These are phyloP conservation scores for Zapus hudsonius DNA, from an alignment of 2,113 vertebrate species.

Conservation along the genomic window DNA sequence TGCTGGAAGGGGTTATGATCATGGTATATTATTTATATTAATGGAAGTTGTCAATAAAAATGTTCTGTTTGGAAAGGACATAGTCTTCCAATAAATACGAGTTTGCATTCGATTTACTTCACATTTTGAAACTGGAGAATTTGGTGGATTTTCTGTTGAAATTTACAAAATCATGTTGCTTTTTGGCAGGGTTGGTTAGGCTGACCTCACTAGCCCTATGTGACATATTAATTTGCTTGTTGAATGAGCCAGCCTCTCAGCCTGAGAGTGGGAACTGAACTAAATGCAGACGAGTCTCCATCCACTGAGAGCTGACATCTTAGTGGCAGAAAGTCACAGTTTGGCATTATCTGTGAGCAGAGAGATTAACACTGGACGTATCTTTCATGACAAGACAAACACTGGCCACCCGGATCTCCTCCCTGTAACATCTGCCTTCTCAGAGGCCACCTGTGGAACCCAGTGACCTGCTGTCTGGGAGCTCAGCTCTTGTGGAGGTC, in stretches of 20 bases:
- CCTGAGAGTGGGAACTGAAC: not conserved
- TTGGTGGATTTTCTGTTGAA: not conserved
- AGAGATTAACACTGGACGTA: not conserved
- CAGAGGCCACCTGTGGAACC: too few relatives aligned
- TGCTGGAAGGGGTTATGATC: too few relatives aligned
- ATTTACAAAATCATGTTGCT: not conserved
- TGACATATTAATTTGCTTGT: not conserved
- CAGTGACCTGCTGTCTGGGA: not conserved
- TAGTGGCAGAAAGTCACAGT: not conserved
- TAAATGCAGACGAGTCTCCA: too few relatives aligned
- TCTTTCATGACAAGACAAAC: too few relatives aligned
- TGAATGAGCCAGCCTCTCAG: not conserved
- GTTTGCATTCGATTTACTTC: slow-evolving; percentile 23
- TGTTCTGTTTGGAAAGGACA: not conserved
- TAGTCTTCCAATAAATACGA: not conserved
- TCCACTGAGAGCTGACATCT: not conserved
- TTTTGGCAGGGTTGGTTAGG: not conserved
- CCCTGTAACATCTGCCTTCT: not conserved
- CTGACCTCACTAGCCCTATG: not conserved
- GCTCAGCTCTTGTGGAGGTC: not conserved
- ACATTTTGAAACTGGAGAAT: not conserved
- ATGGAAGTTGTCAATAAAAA: too few relatives aligned
- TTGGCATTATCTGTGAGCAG: not conserved
- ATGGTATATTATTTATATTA: too few relatives aligned
- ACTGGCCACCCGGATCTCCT: too few relatives aligned